Percentiles rank a stretch among this genome's conserved stretches.
Conservation (phyloP, 2,113 vertebrate genomes). For the Notechis scutatus region DNA sequence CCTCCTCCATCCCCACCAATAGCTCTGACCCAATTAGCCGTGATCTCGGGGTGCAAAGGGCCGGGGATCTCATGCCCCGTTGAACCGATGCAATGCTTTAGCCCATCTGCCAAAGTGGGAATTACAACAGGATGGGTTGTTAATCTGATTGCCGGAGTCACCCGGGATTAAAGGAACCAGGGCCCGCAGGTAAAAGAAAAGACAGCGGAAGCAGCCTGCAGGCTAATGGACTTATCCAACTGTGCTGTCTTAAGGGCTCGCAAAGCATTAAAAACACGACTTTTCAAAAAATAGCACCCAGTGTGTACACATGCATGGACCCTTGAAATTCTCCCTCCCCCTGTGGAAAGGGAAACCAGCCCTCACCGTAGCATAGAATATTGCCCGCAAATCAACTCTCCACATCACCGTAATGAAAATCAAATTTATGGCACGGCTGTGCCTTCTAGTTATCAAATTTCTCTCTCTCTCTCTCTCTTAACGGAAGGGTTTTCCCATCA, state of each 20-base stretch:
- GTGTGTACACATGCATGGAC: background rate
- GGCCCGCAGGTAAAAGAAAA: slow-evolving; percentile 44
- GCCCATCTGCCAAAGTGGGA: slow-evolving; percentile 51
- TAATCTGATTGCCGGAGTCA: slow-evolving; percentile 55
- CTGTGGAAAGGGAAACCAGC: background rate
- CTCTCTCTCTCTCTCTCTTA: no score
- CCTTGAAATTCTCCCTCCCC: background rate
- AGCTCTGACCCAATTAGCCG: slow-evolving; percentile 46
- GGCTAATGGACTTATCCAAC: background rate
- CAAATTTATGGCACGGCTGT: background rate
- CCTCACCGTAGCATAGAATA: no score
- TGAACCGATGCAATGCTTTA: slow-evolving; percentile 32
- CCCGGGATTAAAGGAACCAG: slow-evolving; percentile 47
- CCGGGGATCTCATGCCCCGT: slow-evolving; percentile 18
- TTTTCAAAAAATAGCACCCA: background rate
- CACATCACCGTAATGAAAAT: background rate
- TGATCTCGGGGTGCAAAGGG: slow-evolving; percentile 45
- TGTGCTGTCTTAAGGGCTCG: background rate
- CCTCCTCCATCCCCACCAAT: background rate
- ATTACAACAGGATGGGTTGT: slow-evolving; percentile 52
- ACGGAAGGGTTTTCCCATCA: background rate
- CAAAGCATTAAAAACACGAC: background rate
- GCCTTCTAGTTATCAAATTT: no score
- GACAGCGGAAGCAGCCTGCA: slow-evolving; percentile 21
- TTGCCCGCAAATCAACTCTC: background rate